Conservation (phyloP, 2,113 vertebrate genomes). For the Ardeotis arabs region DNA sequence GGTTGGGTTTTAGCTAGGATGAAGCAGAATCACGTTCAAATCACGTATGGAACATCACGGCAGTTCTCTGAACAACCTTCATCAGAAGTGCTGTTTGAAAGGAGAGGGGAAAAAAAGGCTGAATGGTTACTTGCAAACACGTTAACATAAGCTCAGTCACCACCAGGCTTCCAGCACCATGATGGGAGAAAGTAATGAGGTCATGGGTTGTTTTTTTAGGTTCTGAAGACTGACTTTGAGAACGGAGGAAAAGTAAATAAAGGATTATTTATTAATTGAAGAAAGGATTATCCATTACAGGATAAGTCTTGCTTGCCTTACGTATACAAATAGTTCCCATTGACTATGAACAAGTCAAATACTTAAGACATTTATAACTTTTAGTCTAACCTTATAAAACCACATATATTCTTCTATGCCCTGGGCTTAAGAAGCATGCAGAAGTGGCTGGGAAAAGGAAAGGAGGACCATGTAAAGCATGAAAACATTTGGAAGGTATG, state of each 20-base stretch:
- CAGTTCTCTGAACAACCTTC: neutral
- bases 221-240: slow-evolving; percentile 56
- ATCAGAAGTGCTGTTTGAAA: neutral
- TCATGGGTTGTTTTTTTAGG: slow-evolving; percentile 50
- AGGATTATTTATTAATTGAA: slow-evolving; percentile 71
- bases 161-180: slow-evolving; percentile 14
- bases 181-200: slow-evolving; percentile 61
- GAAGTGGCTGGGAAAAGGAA: neutral
- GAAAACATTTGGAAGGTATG: neutral
- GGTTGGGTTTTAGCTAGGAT: neutral
- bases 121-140: neutral
- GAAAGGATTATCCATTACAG: slow-evolving; percentile 61
- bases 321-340: slow-evolving; percentile 46
- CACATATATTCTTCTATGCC: neutral
- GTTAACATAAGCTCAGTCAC: slow-evolving; percentile 37
- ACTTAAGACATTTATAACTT: slow-evolving; percentile 46
- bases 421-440: neutral
- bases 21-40: neutral
- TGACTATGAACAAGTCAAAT: slow-evolving; percentile 54
- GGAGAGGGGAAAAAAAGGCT: neutral
- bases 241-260: slow-evolving; percentile 56
- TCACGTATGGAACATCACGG: accelerated
- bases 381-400: slow-evolving; percentile 24
- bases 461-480: neutral
- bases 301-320: slow-evolving; percentile 52